Evolutionary conservation across 2,888 invertebrate genomes (phyloP), one percentile per base, ranked within the genome.

Genomic region (Punctoribates punctum): DNA sequence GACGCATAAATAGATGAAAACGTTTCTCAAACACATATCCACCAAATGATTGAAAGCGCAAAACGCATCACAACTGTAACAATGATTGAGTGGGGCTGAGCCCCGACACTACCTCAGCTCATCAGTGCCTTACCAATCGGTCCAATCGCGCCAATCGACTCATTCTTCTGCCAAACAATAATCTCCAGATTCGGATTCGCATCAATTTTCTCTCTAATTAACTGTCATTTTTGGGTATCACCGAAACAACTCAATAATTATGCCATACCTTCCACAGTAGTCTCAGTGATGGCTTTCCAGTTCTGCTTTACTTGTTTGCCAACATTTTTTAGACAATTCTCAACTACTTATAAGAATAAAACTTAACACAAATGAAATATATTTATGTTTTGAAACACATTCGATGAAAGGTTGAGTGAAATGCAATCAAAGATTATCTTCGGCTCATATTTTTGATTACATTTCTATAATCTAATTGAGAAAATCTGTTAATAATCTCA

Each of bases 11-110:
- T 70, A 70, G 38, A 20, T 70, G 70, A 38, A 65, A 17, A 65
- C 25, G 29, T 65, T 65, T 34, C 62, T 23, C 29, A 65, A 57
- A 57, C 57, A 65, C 60, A 60, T 60, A 13, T n/a, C 46, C 6
- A 29, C 4, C 34, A 17, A 65, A 70, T 70, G 70, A 70, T 70
- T 70, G 70, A 70, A 38, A 29, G 29, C 13, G 23, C 23, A 60
- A 57, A 57, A 15, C 9, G 42, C 29, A 23, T 17, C 29, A 70
- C 70, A 46, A 70, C 70, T 70, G 70, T 70, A 70, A 70, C 70
- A 46, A 70, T 70, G 70, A 70, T 70, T 70, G 70, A 70, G 70
- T 70, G 70, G 70, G 70, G 70, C 70, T 70, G 42, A 70, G 70
- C 46, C 70, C 25, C 57, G 6, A 25, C 57, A 54, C 54, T 60